phyloP scores from a whole-genome alignment of 2,797 vertebrate species.

The Melanotaenia parkinsoni region DNA sequence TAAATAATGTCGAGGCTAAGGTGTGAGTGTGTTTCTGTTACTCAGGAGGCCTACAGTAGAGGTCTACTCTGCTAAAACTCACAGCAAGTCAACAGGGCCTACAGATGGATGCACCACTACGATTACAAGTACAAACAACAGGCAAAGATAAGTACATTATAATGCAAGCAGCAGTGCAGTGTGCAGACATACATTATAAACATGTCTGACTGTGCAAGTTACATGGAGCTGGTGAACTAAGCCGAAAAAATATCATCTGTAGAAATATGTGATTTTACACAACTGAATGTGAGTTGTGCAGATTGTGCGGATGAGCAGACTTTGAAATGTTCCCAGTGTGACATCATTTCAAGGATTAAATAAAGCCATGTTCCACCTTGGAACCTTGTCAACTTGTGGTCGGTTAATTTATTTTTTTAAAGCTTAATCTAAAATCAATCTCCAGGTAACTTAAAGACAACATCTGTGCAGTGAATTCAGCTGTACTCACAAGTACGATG shows the following conservation, averaged over 20 bases:
- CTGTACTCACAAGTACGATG: too few species aligned
- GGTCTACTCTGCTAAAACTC: conserved; percentile 20
- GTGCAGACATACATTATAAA: background rate
- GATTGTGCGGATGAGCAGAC: background rate
- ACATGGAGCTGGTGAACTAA: too few species aligned
- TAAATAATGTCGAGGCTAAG: conserved; percentile 61
- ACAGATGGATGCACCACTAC: background rate
- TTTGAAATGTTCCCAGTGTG: background rate
- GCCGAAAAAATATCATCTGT: background rate
- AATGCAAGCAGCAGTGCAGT: background rate
- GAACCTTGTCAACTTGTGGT: background rate
- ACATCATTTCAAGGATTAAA: background rate
- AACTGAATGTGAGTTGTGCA: background rate
- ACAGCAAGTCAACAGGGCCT: conserved; percentile 18
- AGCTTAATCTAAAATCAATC: too few species aligned
- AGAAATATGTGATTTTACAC: background rate
- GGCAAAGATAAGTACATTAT: background rate
- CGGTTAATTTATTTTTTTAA: too few species aligned
- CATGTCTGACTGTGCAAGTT: too few species aligned
- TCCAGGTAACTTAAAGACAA: too few species aligned
- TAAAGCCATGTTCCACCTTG: background rate
- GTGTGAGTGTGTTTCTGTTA: conserved; percentile 33
- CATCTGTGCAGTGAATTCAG: too few species aligned
- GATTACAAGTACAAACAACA: conserved; percentile 20
- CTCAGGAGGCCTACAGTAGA: conserved; percentile 22